Conservation (phyloP, 2,888 invertebrate genomes). For the Polydrusus tereticollis region DNA sequence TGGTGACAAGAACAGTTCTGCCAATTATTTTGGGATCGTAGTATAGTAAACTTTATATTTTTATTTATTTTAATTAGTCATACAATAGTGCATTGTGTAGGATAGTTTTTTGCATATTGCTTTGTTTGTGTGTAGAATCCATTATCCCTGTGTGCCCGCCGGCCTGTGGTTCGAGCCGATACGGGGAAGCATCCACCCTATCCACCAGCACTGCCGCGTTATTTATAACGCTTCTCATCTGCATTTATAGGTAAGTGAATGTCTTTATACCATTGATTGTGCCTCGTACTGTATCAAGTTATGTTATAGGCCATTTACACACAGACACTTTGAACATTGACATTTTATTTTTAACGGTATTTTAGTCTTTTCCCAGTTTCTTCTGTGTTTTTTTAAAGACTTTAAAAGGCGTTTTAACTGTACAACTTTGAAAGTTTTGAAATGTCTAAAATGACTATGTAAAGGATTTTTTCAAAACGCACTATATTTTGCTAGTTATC, state of each 20-base stretch:
- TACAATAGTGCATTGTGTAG: conserved; percentile 29
- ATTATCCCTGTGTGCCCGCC: conserved; percentile 94
- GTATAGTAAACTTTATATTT: not conserved
- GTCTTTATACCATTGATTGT: not conserved
- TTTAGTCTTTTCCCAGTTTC: too few species aligned
- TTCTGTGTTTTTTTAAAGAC: too few species aligned
- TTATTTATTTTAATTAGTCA: not conserved
- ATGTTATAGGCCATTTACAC: not conserved
- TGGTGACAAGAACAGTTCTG: too few species aligned
- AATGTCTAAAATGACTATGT: too few species aligned
- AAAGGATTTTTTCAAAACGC: too few species aligned
- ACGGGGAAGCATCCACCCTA: conserved; percentile 71
- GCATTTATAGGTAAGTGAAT: conserved; percentile 67
- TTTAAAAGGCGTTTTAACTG: too few species aligned
- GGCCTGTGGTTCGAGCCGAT: conserved; percentile 83
- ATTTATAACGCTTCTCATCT: conserved; percentile 67
- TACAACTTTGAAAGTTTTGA: too few species aligned
- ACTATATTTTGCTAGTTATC: too few species aligned
- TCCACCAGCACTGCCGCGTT: conserved; percentile 70
- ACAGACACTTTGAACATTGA: not conserved
- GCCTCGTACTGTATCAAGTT: not conserved
- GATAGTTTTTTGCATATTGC: conserved; percentile 39
- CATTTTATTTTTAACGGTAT: too few species aligned
- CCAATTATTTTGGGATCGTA: too few species aligned
- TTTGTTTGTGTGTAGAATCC: conserved; percentile 77